Evolutionary conservation across 2,797 vertebrate species (phyloP).

Genomic region (Nasua narica): DNA sequence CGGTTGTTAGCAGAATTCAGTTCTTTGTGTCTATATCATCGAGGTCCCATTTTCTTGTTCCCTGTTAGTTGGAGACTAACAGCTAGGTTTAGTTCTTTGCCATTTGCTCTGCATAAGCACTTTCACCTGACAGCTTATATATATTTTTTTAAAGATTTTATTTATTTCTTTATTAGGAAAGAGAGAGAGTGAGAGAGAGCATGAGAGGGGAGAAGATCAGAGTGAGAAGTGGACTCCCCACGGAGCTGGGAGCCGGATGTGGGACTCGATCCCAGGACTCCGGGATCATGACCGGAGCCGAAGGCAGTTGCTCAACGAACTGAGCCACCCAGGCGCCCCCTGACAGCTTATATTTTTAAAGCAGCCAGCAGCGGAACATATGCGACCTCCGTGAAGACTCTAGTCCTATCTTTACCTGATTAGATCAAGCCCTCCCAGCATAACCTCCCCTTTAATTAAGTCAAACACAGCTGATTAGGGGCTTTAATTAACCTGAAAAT

Average conservation of each 20-base stretch:
- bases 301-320: no score
- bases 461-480: neutral
- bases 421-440: neutral
- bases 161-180: no score
- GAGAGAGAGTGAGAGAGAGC: no score
- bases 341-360: neutral
- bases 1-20: neutral
- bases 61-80: neutral
- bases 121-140: neutral
- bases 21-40: neutral
- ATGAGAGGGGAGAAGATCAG: no score
- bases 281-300: no score
- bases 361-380: neutral
- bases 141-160: neutral
- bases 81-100: neutral
- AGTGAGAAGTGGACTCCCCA: no score
- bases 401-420: neutral
- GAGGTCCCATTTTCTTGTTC: neutral
- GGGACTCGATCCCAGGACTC: no score
- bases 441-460: neutral
- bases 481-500: neutral
- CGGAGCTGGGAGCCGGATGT: no score
- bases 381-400: neutral
- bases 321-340: no score
- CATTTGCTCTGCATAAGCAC: neutral